A percentile compares a stretch with the other conserved stretches of the same genome.
Evolutionary conservation across 2,888 invertebrate species (phyloP).

Genomic region (Nephrotoma appendiculata): DNA sequence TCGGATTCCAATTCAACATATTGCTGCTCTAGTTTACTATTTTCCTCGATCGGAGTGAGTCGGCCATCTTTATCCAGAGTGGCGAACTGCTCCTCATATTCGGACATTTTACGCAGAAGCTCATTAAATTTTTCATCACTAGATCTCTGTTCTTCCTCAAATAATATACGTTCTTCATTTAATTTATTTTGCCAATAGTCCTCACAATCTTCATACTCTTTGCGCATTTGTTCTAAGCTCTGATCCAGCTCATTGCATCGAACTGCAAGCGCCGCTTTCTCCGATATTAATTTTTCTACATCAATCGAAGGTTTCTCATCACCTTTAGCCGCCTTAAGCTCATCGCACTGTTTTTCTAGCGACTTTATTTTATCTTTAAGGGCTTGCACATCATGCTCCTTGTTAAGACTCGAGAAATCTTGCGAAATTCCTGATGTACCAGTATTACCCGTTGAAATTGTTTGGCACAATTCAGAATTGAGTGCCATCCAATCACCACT

Average conservation of each 20-base stretch:
- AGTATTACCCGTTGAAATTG: slow-evolving; percentile 10
- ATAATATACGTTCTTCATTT: slow-evolving; percentile 59
- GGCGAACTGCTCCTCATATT: slow-evolving; percentile 61
- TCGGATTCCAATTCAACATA: slow-evolving; percentile 57
- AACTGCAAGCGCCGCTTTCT: slow-evolving; percentile 29
- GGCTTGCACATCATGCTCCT: slow-evolving; percentile 18
- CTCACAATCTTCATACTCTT: slow-evolving; percentile 72
- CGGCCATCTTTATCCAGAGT: slow-evolving; percentile 35
- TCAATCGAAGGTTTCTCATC: background rate
- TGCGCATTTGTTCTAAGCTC: slow-evolving; percentile 57
- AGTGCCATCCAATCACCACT: slow-evolving; percentile 31
- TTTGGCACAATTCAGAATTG: slow-evolving; percentile 25
- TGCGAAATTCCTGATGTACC: slow-evolving; percentile 21
- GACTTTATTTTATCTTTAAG: slow-evolving; percentile 23
- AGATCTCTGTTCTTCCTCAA: slow-evolving; percentile 54
- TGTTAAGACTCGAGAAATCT: slow-evolving; percentile 17
- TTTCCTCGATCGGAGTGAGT: slow-evolving; percentile 67
- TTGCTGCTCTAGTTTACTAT: slow-evolving; percentile 52
- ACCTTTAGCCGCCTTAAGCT: slow-evolving; percentile 8
- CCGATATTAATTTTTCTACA: slow-evolving; percentile 21
- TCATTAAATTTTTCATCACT: slow-evolving; percentile 63
- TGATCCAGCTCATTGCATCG: slow-evolving; percentile 53
- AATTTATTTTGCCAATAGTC: slow-evolving; percentile 75
- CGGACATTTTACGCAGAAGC: slow-evolving; percentile 57
- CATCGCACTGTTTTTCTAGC: slow-evolving; percentile 22